phyloP scores from a whole-genome alignment of 2,888 invertebrate species.

The Dicycla oo region DNA sequence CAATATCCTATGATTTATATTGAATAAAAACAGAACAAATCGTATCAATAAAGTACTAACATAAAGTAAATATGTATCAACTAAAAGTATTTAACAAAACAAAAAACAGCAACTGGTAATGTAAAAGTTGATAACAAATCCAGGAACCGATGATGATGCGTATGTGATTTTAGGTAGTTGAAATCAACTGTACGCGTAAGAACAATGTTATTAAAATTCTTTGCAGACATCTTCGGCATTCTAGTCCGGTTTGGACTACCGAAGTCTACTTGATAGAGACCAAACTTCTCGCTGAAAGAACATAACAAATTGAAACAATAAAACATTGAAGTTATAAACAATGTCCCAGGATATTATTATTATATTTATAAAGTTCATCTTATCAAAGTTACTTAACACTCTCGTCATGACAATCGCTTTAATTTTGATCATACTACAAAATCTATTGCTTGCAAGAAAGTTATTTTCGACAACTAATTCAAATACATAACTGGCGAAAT shows the following conservation, averaged over 20 bases:
- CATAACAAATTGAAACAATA: background rate
- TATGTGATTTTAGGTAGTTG: slow-evolving; percentile 16
- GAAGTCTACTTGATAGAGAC: slow-evolving; percentile 26
- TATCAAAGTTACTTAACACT: background rate
- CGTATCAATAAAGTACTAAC: background rate
- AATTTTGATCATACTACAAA: background rate
- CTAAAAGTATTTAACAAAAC: background rate
- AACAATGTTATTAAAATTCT: slow-evolving; percentile 24
- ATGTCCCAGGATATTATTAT: no score
- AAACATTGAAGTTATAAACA: background rate
- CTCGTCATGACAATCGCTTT: background rate
- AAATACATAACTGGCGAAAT: no score
- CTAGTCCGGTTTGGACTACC: slow-evolving; percentile 19
- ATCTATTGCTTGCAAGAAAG: background rate
- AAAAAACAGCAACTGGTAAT: background rate
- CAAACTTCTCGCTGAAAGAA: slow-evolving; percentile 42
- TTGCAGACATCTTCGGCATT: slow-evolving; percentile 31
- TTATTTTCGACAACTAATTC: background rate
- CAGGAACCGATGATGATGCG: background rate
- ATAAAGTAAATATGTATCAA: background rate
- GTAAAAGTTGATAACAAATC: slow-evolving; percentile 8
- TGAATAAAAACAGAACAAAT: background rate
- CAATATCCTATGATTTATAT: no score
- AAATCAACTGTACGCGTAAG: slow-evolving; percentile 16
- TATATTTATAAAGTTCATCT: background rate